Conservation (phyloP, 2,113 vertebrate genomes). For the Campylomormyrus tamandua region DNA sequence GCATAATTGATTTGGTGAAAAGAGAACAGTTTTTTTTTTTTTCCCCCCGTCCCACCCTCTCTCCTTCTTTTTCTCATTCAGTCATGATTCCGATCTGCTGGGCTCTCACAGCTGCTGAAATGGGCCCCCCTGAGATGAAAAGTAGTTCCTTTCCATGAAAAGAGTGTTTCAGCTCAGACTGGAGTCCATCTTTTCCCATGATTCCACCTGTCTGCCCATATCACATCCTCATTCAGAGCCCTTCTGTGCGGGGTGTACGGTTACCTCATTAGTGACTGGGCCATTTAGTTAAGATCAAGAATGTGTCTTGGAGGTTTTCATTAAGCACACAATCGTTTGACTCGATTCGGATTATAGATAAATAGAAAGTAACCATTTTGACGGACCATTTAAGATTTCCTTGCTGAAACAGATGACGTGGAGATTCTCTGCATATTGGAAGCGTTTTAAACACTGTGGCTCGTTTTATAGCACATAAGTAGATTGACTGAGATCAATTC, state of each 20-base stretch:
- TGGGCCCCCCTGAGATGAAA: not conserved
- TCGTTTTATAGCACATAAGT: not conserved
- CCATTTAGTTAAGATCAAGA: not conserved
- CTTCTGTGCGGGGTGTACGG: not conserved
- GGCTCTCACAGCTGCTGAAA: conserved; percentile 49
- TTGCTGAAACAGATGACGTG: not conserved
- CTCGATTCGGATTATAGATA: not conserved
- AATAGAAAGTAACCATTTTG: not conserved
- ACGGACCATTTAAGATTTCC: not conserved
- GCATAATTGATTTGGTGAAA: conserved; percentile 67
- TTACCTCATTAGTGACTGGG: not conserved
- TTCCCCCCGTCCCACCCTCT: conserved; percentile 28
- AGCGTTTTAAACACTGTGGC: not conserved
- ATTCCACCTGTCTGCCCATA: not conserved
- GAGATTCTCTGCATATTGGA: not conserved
- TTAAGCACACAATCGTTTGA: not conserved
- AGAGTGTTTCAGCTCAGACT: not conserved
- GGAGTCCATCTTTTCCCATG: conserved; percentile 30
- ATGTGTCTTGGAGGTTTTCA: not conserved
- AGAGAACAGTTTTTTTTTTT: conserved; percentile 51
- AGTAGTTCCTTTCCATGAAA: not conserved
- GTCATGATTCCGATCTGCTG: conserved; percentile 48
- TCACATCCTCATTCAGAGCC: not conserved
- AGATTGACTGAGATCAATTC: not conserved
- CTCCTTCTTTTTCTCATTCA: conserved; percentile 26